Evolutionary conservation across 2,113 vertebrate species (phyloP).

Genomic region (Globicephala melas): DNA sequence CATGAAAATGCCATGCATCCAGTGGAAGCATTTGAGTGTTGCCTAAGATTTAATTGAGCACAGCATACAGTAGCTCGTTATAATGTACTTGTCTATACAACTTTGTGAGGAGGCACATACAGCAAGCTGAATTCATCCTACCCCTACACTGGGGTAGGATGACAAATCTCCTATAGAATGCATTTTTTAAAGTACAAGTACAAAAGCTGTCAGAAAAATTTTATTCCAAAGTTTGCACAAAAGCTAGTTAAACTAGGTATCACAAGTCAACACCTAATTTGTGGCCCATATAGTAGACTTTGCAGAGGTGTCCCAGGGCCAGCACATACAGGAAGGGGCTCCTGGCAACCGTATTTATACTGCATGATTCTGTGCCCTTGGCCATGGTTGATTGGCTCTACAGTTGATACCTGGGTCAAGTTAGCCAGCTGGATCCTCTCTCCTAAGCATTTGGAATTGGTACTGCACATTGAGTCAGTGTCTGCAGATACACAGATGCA

Average conservation of each 20-base stretch:
- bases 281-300: background rate
- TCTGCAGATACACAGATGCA: background rate
- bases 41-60: background rate
- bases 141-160: background rate
- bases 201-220: background rate
- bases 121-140: background rate
- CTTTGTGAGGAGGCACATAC: background rate
- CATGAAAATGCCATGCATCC: background rate
- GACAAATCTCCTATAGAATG: background rate
- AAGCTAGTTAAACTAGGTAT: background rate
- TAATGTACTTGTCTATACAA: background rate
- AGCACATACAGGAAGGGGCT: too few species aligned
- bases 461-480: background rate
- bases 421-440: background rate
- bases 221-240: background rate
- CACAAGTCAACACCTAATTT: background rate
- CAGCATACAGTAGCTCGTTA: background rate
- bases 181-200: background rate
- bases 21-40: background rate
- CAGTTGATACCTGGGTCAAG: background rate
- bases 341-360: too few species aligned
- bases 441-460: background rate
- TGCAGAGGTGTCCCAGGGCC: background rate
- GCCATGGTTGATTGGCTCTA: background rate
- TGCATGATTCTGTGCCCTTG: background rate